phyloP scores from a whole-genome alignment of 2,888 invertebrate genomes.

The Neocrepidodera transversa region DNA sequence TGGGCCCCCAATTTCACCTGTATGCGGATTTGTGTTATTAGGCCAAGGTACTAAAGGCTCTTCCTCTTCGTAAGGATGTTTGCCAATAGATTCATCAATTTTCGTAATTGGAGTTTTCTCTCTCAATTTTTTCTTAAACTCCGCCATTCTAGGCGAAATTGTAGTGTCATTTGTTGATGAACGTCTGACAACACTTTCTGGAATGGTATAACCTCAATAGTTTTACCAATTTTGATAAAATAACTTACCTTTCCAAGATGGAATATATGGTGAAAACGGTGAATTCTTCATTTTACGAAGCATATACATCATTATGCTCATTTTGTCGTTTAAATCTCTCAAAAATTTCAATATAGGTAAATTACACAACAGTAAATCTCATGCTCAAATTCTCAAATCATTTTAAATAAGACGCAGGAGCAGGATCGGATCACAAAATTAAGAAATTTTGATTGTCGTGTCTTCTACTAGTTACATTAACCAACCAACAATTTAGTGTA shows the following conservation, averaged over 20 bases:
- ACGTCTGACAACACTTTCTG: constrained; percentile 32
- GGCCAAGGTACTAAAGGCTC: constrained; percentile 87
- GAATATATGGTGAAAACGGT: constrained; percentile 44
- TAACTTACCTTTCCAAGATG: constrained; percentile 42
- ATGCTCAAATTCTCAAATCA: too few relatives aligned
- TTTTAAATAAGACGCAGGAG: too few relatives aligned
- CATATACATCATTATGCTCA: constrained; percentile 58
- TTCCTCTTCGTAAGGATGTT: constrained; percentile 79
- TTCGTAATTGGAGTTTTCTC: constrained; percentile 71
- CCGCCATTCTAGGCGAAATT: constrained; percentile 66
- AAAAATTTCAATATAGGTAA: too few relatives aligned
- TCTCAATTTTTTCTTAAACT: constrained; percentile 78
- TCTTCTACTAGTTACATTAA: too few relatives aligned
- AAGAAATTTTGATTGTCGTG: too few relatives aligned
- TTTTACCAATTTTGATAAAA: constrained; percentile 2
- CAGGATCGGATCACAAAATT: too few relatives aligned
- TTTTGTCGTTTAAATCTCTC: too few relatives aligned
- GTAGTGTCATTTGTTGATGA: constrained; percentile 46
- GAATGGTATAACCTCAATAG: constrained; percentile 1
- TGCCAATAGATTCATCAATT: constrained; percentile 76
- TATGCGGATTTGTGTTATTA: constrained; percentile 85
- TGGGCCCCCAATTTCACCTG: constrained; percentile 96
- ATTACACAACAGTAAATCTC: too few relatives aligned
- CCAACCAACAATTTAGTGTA: too few relatives aligned
- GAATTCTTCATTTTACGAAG: constrained; percentile 51